Evolutionary conservation across 2,113 vertebrate genomes (phyloP).

Genomic region (Pseudonaja textilis): DNA sequence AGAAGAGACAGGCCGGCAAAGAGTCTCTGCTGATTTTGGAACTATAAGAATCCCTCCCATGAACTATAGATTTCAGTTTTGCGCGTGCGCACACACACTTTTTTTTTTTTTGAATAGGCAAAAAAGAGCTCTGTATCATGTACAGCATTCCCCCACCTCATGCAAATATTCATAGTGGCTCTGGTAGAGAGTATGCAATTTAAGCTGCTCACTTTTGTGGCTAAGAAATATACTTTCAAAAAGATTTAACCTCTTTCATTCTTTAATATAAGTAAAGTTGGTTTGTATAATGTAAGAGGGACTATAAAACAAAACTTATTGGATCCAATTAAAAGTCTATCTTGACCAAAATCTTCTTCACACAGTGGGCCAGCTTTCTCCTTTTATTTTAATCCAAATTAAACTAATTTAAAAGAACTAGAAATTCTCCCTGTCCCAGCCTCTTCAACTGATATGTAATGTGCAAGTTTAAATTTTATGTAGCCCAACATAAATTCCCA

Average conservation of each 20-base stretch:
- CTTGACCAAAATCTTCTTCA: neutral
- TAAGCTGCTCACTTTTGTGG: neutral
- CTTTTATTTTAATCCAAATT: neutral
- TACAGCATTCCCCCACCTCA: neutral
- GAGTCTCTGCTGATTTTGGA: neutral
- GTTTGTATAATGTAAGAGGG: neutral
- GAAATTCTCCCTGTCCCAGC: neutral
- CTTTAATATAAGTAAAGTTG: neutral
- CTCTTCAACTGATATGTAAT: neutral
- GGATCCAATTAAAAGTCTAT: neutral
- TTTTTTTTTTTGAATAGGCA: neutral
- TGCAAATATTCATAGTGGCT: neutral
- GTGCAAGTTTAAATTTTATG: neutral
- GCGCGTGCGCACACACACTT: neutral
- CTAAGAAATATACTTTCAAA: neutral
- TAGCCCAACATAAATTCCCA: neutral
- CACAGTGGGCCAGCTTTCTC: neutral
- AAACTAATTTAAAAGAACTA: neutral
- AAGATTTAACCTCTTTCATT: neutral
- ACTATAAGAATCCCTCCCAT: too few relatives aligned
- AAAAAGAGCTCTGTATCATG: neutral
- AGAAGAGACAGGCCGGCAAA: neutral
- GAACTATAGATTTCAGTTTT: neutral
- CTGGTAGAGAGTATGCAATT: neutral
- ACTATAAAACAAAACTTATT: neutral